phyloP scores from a whole-genome alignment of 2,888 invertebrate genomes.

The Abscondita cerata region DNA sequence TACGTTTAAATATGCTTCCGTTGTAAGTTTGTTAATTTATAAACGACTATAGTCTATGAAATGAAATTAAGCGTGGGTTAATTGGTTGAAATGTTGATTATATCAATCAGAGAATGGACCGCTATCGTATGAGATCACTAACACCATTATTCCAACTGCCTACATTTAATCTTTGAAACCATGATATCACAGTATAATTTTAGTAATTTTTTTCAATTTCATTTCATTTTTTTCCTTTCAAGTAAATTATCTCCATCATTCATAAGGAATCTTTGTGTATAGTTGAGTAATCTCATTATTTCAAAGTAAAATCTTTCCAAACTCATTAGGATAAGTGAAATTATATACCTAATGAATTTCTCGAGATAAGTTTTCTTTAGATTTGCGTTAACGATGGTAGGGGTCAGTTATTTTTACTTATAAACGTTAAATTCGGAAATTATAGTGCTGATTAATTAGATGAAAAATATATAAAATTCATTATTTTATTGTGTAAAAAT shows the following conservation, averaged over 20 bases:
- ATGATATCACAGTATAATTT: slow-evolving; percentile 14
- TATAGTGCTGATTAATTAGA: too few relatives aligned
- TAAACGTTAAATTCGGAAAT: too few relatives aligned
- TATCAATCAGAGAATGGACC: slow-evolving; percentile 36
- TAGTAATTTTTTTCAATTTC: not conserved
- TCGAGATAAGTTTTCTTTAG: not conserved
- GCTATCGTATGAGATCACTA: slow-evolving; percentile 37
- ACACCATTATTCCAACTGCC: slow-evolving; percentile 16
- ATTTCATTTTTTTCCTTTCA: not conserved
- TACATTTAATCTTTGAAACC: slow-evolving; percentile 3
- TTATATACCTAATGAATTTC: slow-evolving; percentile 25
- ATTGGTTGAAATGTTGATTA: slow-evolving; percentile 44
- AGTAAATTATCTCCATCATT: slow-evolving; percentile 1
- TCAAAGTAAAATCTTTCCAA: slow-evolving; percentile 1
- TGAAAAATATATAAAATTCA: not conserved
- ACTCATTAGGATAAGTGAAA: slow-evolving; percentile 24
- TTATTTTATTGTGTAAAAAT: not conserved
- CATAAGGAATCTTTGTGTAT: slow-evolving; percentile 3
- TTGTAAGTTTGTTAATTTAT: not conserved
- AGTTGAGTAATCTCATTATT: slow-evolving; percentile 5
- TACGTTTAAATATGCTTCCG: not conserved
- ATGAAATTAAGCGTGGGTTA: slow-evolving; percentile 44
- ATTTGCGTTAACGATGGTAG: slow-evolving; percentile 20
- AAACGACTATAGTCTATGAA: slow-evolving; percentile 24
- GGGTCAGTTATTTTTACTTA: too few relatives aligned